A percentile compares a stretch with the other conserved stretches of the same genome.
Evolutionary conservation across 2,113 vertebrate species (phyloP).

Genomic region (Ramphastos sulfuratus): DNA sequence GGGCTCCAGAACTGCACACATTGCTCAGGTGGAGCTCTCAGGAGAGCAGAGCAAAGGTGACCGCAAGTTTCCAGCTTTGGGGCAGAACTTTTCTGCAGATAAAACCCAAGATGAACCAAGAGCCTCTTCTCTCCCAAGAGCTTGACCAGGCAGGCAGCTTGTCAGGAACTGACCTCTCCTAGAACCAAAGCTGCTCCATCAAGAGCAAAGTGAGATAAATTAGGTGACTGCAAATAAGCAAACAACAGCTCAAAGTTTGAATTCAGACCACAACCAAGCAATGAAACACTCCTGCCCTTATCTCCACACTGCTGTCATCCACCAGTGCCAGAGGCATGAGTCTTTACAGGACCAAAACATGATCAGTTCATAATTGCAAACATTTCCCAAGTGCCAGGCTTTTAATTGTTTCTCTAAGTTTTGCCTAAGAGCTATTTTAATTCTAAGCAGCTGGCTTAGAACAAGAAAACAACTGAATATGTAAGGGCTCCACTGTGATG

Average conservation of each 20-base stretch:
- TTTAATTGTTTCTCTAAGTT: constrained; percentile 47
- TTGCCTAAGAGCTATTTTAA: constrained; percentile 58
- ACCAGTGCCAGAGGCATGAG: neutral
- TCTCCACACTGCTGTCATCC: constrained; percentile 14
- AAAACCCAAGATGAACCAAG: neutral
- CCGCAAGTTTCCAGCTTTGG: neutral
- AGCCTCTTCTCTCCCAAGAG: neutral
- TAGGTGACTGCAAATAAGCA: neutral
- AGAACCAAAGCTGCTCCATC: neutral
- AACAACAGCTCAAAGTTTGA: neutral
- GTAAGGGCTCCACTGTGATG: neutral
- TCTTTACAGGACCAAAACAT: neutral
- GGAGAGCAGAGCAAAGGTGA: too few species aligned
- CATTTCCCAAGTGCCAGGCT: constrained; percentile 8
- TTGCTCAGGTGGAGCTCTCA: too few species aligned
- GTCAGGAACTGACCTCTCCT: neutral
- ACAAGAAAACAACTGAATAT: constrained; percentile 21
- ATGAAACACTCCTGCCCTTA: neutral
- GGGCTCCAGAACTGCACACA: too few species aligned
- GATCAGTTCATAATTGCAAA: constrained; percentile 37
- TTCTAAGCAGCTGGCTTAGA: constrained; percentile 44
- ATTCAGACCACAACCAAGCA: neutral
- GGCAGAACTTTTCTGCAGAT: neutral
- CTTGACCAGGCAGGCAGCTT: neutral
- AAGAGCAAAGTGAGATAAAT: neutral